Evolutionary conservation across 2,113 vertebrate genomes (phyloP).

Genomic region (Eublepharis macularius): DNA sequence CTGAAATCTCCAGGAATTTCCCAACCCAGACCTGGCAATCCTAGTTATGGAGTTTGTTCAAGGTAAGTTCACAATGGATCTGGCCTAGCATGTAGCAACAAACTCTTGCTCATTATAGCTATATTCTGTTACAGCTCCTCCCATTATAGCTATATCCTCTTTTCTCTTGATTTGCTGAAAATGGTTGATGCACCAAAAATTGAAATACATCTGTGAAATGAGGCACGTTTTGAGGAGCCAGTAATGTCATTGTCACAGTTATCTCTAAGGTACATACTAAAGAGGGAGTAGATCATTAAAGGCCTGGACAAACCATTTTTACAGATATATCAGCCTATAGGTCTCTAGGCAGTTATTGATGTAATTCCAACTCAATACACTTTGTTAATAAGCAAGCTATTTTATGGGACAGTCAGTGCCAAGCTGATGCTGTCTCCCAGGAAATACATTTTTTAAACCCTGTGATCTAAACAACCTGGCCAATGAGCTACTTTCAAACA

Average conservation of each 20-base stretch:
- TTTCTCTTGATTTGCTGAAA: background rate
- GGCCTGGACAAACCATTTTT: background rate
- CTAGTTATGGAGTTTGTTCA: background rate
- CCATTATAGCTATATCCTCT: accelerated
- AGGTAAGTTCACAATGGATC: background rate
- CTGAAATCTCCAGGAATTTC: too few relatives aligned
- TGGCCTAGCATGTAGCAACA: background rate
- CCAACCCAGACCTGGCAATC: too few relatives aligned
- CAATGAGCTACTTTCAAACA: background rate
- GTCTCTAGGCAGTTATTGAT: background rate
- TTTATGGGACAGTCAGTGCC: background rate
- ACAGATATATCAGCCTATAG: background rate
- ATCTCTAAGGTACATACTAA: background rate
- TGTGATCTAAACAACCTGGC: background rate
- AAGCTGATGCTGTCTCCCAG: background rate
- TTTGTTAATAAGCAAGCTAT: background rate
- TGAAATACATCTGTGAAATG: background rate
- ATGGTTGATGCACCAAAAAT: background rate
- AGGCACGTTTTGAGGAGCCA: background rate
- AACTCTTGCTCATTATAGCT: slow-evolving; percentile 6
- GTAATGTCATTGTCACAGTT: background rate
- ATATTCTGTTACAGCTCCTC: too few relatives aligned
- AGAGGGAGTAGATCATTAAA: slow-evolving; percentile 2
- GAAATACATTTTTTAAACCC: background rate
- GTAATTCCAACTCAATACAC: background rate